phyloP scores from a whole-genome alignment of 2,888 invertebrate species.

The Adelognathus sp. region DNA sequence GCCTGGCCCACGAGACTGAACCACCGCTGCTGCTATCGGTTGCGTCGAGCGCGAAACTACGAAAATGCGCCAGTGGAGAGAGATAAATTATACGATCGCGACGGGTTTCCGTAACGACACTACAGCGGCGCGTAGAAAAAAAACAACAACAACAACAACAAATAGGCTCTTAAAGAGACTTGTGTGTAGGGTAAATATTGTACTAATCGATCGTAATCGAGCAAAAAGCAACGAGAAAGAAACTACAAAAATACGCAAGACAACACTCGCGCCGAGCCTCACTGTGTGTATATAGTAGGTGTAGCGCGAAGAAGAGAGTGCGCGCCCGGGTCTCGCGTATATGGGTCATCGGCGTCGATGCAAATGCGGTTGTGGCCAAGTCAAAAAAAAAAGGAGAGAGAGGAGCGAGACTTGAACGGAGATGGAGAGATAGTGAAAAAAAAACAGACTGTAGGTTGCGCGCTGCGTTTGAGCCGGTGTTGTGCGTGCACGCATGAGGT shows the following conservation, averaged over 20 bases:
- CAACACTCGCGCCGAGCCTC: background rate
- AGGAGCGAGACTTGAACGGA: constrained; percentile 4
- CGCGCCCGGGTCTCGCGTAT: constrained; percentile 68
- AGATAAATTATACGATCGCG: too few species aligned
- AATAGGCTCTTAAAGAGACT: background rate
- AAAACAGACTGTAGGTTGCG: constrained; percentile 33
- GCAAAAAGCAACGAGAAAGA: constrained; percentile 15
- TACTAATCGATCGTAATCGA: background rate
- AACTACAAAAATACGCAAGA: background rate
- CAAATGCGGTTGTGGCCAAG: constrained; percentile 74
- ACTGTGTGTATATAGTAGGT: background rate
- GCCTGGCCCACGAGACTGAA: constrained; percentile 20
- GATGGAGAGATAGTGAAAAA: background rate
- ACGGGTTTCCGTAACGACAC: too few species aligned
- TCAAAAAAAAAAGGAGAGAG: constrained; percentile 26
- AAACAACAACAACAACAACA: background rate
- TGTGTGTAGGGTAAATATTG: background rate
- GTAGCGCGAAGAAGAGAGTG: constrained; percentile 55
- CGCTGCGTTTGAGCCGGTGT: constrained; percentile 33
- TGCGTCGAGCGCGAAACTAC: constrained; percentile 60
- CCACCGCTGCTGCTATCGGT: constrained; percentile 51
- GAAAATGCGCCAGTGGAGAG: constrained; percentile 24
- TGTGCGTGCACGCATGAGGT: constrained; percentile 39
- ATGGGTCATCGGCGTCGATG: constrained; percentile 80
- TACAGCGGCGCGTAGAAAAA: background rate